These are phyloP conservation scores for Ferrisia virgata DNA, from an alignment of 2,888 invertebrate genomes.

Conservation along the genomic window DNA sequence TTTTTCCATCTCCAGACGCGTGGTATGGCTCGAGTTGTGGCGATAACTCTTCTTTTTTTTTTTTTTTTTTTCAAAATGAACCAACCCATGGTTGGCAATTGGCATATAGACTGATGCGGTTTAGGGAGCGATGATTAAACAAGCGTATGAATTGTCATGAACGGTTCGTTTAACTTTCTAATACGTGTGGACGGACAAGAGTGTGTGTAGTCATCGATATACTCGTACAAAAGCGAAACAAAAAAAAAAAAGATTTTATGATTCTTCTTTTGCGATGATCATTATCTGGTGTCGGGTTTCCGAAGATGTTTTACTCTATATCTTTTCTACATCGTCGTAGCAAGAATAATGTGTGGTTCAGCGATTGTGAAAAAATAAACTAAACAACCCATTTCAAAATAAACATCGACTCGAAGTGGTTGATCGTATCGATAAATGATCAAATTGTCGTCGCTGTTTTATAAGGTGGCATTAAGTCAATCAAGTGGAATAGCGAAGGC, in stretches of 20 bases:
- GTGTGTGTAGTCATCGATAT: not conserved
- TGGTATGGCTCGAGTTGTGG: not conserved
- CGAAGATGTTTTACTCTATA: not conserved
- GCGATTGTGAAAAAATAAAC: not conserved
- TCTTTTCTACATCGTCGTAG: not conserved
- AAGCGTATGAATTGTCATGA: not conserved
- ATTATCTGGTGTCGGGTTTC: not conserved
- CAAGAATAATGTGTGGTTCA: not conserved
- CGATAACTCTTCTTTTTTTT: not conserved
- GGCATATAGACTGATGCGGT: not conserved
- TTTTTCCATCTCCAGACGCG: not conserved
- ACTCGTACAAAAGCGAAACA: not conserved
- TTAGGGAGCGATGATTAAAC: not conserved
- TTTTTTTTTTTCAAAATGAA: not conserved
- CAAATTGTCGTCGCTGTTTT: not conserved
- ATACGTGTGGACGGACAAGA: not conserved
- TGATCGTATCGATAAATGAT: not conserved
- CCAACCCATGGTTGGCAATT: not conserved
- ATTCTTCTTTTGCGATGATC: not conserved
- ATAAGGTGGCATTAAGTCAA: too few relatives aligned
- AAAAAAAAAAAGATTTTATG: not conserved
- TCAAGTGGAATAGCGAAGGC: too few relatives aligned
- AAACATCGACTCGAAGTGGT: not conserved
- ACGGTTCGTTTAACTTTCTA: not conserved
- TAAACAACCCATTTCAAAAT: not conserved